Evolutionary conservation across 2,888 invertebrate genomes (phyloP).

Genomic region (Leucozona laternaria): DNA sequence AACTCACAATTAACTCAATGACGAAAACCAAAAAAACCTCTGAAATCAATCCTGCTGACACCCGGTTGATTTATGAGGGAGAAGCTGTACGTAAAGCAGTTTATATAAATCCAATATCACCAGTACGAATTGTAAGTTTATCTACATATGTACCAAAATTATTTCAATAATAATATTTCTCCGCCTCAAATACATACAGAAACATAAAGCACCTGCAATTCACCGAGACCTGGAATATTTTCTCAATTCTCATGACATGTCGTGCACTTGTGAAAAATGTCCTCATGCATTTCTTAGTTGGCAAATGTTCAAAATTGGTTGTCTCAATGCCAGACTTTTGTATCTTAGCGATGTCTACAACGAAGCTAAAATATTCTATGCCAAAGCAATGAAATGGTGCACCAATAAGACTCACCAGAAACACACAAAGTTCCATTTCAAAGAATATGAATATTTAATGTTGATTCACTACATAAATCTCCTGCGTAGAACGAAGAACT

Average conservation of each 20-base stretch:
- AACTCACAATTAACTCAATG: neutral
- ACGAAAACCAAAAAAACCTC: slow-evolving; percentile 9
- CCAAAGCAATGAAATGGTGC: slow-evolving; percentile 77
- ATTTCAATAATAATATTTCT: neutral
- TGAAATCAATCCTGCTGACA: slow-evolving; percentile 19
- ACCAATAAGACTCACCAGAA: slow-evolving; percentile 43
- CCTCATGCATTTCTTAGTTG: slow-evolving; percentile 77
- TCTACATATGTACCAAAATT: neutral
- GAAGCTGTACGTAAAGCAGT: slow-evolving; percentile 78
- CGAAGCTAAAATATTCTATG: slow-evolving; percentile 79
- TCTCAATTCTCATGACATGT: slow-evolving; percentile 49
- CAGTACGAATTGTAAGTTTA: slow-evolving; percentile 76
- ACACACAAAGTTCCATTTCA: slow-evolving; percentile 54
- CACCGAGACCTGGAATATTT: slow-evolving; percentile 46
- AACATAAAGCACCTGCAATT: slow-evolving; percentile 24
- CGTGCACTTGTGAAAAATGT: slow-evolving; percentile 72
- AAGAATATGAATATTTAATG: slow-evolving; percentile 69
- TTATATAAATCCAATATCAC: slow-evolving; percentile 75
- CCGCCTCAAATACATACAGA: slow-evolving; percentile 16
- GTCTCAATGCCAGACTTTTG: slow-evolving; percentile 79
- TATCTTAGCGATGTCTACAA: slow-evolving; percentile 79
- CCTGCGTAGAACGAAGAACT: slow-evolving; percentile 77
- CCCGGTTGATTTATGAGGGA: slow-evolving; percentile 76
- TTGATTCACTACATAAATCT: slow-evolving; percentile 79
- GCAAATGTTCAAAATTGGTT: slow-evolving; percentile 79